Base-by-base conservation (phyloP, 1,140 invertebrate genomes). In the Panagrolaimus sp. region DNA sequence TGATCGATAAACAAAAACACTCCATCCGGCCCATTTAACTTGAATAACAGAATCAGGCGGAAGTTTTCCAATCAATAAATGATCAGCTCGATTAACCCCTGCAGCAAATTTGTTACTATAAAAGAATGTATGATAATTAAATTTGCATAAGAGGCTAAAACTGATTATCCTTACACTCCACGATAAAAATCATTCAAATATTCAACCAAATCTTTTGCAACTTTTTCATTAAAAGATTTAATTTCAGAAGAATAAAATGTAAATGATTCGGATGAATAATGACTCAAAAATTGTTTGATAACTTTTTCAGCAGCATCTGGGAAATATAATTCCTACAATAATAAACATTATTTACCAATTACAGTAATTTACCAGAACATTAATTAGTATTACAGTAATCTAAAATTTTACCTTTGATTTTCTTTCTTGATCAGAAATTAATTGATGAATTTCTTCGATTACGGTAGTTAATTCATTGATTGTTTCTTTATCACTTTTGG, bases 201-300 rank as follows among this genome's bases (percentile, higher is more conserved):
- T 26, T 12, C 52, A 14, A 58, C 10, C 52, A 58, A 26, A 8
- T 58, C 52, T 26, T 58, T 58, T 26, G 52, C 52, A 14, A 28
- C 28, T 21, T 58, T 21, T 58, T 58, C 21, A 58, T 58, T 58
- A n/a, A 26, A 58, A 21, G 10, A 12, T 58, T 58, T 58, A 21
- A 58, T 21, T 28, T 58, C 52, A 21, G 10, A 12, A 21, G 52
- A 10, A 26, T 58, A 26, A 12, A 12, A 21, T 26, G 28, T 28
- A 8, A 58, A 58, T 14, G 52, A 58, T 58, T 58, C n/a, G 3
- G 52, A 28, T 4, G 52, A 58, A 58, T 26, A 21, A 26, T 58
- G 52, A 58, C 28, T 58, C 17, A 58, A 58, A 21, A 26, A 58
- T 21, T 58, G 52, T 17, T 58, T 58, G 8, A 58, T 28, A 1